These are phyloP conservation scores for Thymelicus sylvestris DNA, from an alignment of 2,888 invertebrate genomes.

Conservation along the genomic window DNA sequence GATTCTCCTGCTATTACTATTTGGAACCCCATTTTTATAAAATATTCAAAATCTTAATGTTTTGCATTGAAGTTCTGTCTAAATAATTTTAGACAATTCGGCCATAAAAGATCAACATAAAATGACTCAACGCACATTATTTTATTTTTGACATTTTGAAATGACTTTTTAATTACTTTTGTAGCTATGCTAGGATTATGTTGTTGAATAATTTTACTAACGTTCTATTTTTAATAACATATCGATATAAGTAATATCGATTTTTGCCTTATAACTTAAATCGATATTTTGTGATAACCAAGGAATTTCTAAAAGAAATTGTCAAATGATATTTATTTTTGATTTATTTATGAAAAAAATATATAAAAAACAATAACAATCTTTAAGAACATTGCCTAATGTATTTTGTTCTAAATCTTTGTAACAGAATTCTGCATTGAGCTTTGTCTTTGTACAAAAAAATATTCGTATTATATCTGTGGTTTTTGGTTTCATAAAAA, in stretches of 20 bases:
- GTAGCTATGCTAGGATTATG: neutral
- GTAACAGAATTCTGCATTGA: no score
- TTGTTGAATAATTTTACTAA: neutral
- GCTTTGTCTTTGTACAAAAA: no score
- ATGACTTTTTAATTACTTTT: neutral
- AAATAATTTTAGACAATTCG: no score
- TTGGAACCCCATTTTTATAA: conserved; percentile 68
- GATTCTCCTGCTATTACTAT: conserved; percentile 84
- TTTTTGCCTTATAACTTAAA: neutral
- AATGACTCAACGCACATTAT: no score
- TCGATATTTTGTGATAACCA: neutral
- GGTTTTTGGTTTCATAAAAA: no score
- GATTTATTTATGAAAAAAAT: neutral
- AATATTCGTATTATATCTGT: no score
- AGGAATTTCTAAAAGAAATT: neutral
- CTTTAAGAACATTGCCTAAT: no score
- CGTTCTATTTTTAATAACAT: no score
- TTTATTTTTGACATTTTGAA: neutral
- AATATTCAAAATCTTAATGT: neutral
- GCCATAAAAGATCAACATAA: no score
- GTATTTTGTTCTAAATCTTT: no score
- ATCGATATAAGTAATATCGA: neutral
- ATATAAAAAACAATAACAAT: neutral
- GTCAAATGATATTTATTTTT: neutral
- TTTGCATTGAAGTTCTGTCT: no score